Conservation (phyloP, 2,888 invertebrate species). For the Hofmannophila pseudospretella region DNA sequence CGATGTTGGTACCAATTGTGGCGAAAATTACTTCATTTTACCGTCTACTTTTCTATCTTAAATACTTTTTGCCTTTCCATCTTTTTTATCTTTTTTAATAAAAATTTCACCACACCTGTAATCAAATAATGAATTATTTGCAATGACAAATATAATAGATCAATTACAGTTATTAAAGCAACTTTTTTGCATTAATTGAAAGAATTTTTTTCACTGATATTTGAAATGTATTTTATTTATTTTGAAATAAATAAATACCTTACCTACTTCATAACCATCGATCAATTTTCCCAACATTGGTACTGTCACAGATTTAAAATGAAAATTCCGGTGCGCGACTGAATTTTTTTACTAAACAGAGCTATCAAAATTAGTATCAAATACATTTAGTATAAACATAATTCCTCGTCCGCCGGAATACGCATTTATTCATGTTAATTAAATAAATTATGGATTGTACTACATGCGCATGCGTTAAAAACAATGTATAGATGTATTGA, state of each 20-base stretch:
- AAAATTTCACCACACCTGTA: no score
- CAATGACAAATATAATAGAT: no score
- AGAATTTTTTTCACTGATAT: not conserved
- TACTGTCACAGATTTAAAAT: not conserved
- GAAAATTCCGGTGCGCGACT: slow-evolving; percentile 32
- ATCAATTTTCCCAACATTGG: not conserved
- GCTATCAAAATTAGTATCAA: slow-evolving; percentile 7
- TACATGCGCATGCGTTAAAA: slow-evolving; percentile 7
- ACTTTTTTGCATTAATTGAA: no score
- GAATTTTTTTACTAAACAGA: slow-evolving; percentile 24
- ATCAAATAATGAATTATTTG: no score
- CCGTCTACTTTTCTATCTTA: no score
- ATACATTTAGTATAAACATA: slow-evolving; percentile 11
- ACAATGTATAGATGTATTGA: not conserved
- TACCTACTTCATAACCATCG: not conserved
- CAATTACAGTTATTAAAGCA: no score
- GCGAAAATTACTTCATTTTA: slow-evolving; percentile 6
- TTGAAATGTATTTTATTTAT: not conserved
- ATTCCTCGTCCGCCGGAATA: slow-evolving; percentile 41
- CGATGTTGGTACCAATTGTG: slow-evolving; percentile 11
- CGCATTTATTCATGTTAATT: slow-evolving; percentile 60
- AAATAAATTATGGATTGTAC: slow-evolving; percentile 28
- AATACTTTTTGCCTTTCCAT: no score
- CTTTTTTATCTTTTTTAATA: no score
- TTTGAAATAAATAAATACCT: not conserved